These are phyloP conservation scores for Psilanteris sp. DNA, from an alignment of 1,140 invertebrate genomes.

Conservation along the genomic window DNA sequence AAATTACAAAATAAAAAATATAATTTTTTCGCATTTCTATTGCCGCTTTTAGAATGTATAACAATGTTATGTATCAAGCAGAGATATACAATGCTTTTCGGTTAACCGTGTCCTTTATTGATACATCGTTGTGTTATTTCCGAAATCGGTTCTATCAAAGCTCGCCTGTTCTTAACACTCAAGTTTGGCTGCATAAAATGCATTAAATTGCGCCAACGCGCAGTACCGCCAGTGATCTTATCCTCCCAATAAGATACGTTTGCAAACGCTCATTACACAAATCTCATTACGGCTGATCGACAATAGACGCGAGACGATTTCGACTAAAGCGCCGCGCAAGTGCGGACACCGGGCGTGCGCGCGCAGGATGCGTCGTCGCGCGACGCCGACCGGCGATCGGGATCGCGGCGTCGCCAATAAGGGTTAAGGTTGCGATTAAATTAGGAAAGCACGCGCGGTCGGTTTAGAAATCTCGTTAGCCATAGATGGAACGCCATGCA, in stretches of 20 bases:
- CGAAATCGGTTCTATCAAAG: too few species aligned
- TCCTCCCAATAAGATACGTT: conserved; percentile 11
- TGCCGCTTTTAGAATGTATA: too few species aligned
- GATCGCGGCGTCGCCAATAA: conserved; percentile 45
- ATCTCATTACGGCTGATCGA: conserved; percentile 38
- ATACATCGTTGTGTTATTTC: too few species aligned
- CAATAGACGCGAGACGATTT: conserved; percentile 37
- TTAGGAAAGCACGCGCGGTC: conserved; percentile 32
- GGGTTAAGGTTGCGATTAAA: conserved; percentile 59
- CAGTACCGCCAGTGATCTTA: too few species aligned
- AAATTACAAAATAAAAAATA: too few species aligned
- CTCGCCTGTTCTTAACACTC: too few species aligned
- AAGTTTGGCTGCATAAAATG: too few species aligned
- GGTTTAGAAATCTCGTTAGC: conserved; percentile 52
- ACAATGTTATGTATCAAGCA: too few species aligned
- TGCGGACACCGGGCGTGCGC: conserved; percentile 21
- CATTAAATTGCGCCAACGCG: too few species aligned
- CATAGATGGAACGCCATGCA: conserved; percentile 46
- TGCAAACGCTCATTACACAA: conserved; percentile 27
- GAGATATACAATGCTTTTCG: too few species aligned
- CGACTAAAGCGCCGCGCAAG: conserved; percentile 41
- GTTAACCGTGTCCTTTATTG: too few species aligned
- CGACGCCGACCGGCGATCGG: conserved; percentile 40
- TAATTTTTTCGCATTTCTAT: too few species aligned
- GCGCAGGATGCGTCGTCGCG: conserved; percentile 13